These are phyloP conservation scores for Ptilodon capucinus DNA, from an alignment of 2,888 invertebrate genomes.

Conservation along the genomic window DNA sequence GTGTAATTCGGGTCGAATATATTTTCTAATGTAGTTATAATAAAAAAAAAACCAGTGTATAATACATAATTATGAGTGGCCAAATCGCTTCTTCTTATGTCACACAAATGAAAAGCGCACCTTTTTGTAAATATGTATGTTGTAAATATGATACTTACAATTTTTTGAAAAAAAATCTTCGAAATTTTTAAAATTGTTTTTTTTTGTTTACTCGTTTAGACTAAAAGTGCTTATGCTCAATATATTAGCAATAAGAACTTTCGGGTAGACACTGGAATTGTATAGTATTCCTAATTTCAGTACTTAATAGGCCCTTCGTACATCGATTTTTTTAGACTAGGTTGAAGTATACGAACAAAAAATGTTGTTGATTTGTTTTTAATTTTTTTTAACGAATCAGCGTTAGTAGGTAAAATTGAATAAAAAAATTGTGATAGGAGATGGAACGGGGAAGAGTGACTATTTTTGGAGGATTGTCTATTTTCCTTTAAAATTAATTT, in stretches of 20 bases:
- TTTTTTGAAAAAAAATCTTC: conserved; percentile 46
- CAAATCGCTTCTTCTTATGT: conserved; percentile 62
- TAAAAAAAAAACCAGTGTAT: conserved; percentile 38
- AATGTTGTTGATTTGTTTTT: conserved; percentile 59
- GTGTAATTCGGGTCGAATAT: conserved; percentile 48
- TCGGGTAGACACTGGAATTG: conserved; percentile 49
- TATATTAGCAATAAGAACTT: conserved; percentile 67
- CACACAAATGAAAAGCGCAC: conserved; percentile 55
- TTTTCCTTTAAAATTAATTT: conserved; percentile 62
- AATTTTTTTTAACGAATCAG: conserved; percentile 55
- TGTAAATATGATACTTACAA: conserved; percentile 68
- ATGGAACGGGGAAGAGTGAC: conserved; percentile 51
- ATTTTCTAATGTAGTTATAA: conserved; percentile 50
- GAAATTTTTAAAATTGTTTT: too few relatives aligned
- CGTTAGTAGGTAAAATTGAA: conserved; percentile 49
- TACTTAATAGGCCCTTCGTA: conserved; percentile 50
- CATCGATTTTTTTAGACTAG: conserved; percentile 59
- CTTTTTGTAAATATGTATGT: conserved; percentile 78
- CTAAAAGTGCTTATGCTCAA: conserved; percentile 79
- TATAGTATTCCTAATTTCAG: conserved; percentile 45
- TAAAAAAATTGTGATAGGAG: conserved; percentile 71
- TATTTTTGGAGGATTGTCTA: conserved; percentile 65
- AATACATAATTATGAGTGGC: conserved; percentile 61
- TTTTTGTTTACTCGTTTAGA: conserved; percentile 65
- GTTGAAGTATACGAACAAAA: conserved; percentile 74